Base-by-base conservation (phyloP, 2,113 vertebrate species). In the Zootoca vivipara region DNA sequence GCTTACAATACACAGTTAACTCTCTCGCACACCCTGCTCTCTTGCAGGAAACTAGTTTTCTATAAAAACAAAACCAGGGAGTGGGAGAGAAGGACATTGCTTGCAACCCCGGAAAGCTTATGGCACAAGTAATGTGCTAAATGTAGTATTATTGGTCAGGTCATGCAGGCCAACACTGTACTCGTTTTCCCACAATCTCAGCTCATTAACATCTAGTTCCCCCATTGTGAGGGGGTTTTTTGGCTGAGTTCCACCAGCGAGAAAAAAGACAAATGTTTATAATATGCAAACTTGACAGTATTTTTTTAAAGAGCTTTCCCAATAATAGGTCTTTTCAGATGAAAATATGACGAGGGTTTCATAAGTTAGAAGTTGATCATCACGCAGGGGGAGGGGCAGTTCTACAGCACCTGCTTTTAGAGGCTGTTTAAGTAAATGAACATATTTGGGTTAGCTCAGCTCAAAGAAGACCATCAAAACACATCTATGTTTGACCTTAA, bases 101-200 rank as follows among this genome's bases (percentile, higher is more conserved):
- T 96, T 96, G 92, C 93, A 93, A 86, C 85, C 91, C 92, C 93
- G 94, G 92, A 93, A 92, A 92, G 90, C 92, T 91, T 90, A 93
- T 86, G 79, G 90, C 89, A 92, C 92, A 92, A 95, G 92, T 92
- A 96, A 95, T 96, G 93, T 93, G 93, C 93, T 96, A 94, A 96
- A 95, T 95, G 95, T 95, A 95, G 94, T 94, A 95, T 95, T 96
- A 95, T 95, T 94, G 94, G 89, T 87, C 91, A 90, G 95, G 95
- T 96, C 96, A 96, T 87, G 90, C 92, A 94, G 95, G 95, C 93
- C 94, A 95, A 85, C 87, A 89, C 46, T 5, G 82, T 92, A 95
- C 93, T 92, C 92, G 88, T 91, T 95, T 95, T 96, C 95, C 95
- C 96, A 96, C 96, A 96, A 95, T 95, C 94, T 95, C 90, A 87